phyloP scores from a whole-genome alignment of 2,888 invertebrate genomes.

The Erebia palarica region DNA sequence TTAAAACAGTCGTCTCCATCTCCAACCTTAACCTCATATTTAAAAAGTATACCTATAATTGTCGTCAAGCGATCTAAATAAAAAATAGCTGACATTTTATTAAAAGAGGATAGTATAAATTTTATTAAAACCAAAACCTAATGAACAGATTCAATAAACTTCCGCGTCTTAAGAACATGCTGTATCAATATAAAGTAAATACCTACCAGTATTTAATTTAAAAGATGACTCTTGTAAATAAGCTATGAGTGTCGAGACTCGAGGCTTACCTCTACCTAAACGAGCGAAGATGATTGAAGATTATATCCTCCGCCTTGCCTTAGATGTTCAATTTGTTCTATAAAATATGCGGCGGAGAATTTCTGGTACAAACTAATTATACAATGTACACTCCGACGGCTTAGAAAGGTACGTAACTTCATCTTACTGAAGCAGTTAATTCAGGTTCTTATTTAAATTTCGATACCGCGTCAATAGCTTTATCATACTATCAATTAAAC shows the following conservation, averaged over 20 bases:
- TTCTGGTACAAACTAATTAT: constrained; percentile 1
- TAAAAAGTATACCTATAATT: too few species aligned
- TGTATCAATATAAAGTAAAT: background rate
- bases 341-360: constrained; percentile 14
- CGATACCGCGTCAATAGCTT: background rate
- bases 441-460: background rate
- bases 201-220: constrained; percentile 8
- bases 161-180: background rate
- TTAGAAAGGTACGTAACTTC: background rate
- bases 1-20: too few species aligned
- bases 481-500: background rate
- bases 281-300: constrained; percentile 17
- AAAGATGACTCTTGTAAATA: constrained; percentile 2
- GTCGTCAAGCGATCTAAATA: too few species aligned
- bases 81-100: too few species aligned
- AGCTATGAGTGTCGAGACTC: constrained; percentile 1
- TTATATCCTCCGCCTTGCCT: constrained; percentile 10
- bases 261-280: constrained; percentile 12
- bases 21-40: too few species aligned
- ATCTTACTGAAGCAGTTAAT: background rate
- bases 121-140: background rate
- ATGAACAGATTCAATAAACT: constrained; percentile 1
- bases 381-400: background rate
- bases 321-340: constrained; percentile 19
- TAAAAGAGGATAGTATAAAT: background rate